Percentiles rank a stretch among this genome's conserved stretches.
phyloP scores from a whole-genome alignment of 2,888 invertebrate genomes.

The Spisula subtruncata region DNA sequence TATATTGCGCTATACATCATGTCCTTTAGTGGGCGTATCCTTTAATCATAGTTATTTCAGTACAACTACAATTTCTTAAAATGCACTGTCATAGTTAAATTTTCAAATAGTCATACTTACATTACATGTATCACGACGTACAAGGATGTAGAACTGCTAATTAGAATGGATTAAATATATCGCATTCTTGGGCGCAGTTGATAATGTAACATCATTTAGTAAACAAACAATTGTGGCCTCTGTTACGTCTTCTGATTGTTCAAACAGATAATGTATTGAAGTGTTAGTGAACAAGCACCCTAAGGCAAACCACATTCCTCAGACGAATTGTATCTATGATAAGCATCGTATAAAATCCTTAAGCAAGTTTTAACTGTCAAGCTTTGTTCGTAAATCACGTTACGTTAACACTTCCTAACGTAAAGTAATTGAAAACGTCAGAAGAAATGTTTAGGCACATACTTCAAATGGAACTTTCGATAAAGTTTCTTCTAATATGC shows the following conservation, averaged over 20 bases:
- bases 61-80: too few species aligned
- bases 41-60: too few species aligned
- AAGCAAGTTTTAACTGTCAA: not conserved
- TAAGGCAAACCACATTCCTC: not conserved
- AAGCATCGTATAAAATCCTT: not conserved
- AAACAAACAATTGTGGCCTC: too few species aligned
- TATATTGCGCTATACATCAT: too few species aligned
- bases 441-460: not conserved
- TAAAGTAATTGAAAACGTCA: not conserved
- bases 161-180: too few species aligned
- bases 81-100: too few species aligned
- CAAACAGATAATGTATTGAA: not conserved
- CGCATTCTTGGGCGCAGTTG: too few species aligned
- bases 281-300: not conserved
- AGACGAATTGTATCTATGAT: not conserved
- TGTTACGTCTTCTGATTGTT: not conserved
- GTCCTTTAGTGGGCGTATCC: too few species aligned
- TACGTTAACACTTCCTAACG: not conserved
- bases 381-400: not conserved
- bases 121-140: too few species aligned
- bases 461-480: not conserved
- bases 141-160: too few species aligned
- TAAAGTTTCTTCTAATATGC: not conserved
- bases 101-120: too few species aligned
- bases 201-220: too few species aligned